phyloP scores from a whole-genome alignment of 1,140 invertebrate species.

The Medauroidea extradentata region DNA sequence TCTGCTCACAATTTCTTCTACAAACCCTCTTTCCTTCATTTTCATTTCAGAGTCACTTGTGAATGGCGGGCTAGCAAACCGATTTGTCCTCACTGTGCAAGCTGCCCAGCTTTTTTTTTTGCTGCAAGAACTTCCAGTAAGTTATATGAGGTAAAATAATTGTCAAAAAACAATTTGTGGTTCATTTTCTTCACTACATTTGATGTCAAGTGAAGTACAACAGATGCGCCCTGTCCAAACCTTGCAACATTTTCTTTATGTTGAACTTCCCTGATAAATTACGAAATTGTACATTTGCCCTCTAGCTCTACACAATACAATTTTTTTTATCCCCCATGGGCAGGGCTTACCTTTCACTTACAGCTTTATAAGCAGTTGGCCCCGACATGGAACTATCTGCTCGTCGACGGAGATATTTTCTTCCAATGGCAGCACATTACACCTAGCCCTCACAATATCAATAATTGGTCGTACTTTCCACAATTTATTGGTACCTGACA shows the following conservation, averaged over 20 bases:
- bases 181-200: conserved; percentile 11
- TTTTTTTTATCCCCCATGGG: conserved; percentile 14
- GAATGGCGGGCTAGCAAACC: conserved; percentile 24
- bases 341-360: conserved; percentile 15
- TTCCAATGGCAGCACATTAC: conserved; percentile 14
- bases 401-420: conserved; percentile 23
- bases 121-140: conserved; percentile 36
- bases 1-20: conserved; percentile 4
- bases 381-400: conserved; percentile 25
- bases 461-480: conserved; percentile 22
- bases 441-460: conserved; percentile 7
- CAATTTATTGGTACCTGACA: conserved; percentile 6
- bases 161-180: conserved; percentile 25
- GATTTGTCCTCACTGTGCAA: conserved; percentile 35
- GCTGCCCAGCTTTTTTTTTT: conserved; percentile 38
- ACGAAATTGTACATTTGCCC: conserved; percentile 2
- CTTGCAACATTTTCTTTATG: background rate
- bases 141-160: conserved; percentile 38
- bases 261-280: conserved; percentile 11
- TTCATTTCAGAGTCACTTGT: conserved; percentile 36
- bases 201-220: conserved; percentile 26
- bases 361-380: conserved; percentile 8
- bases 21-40: conserved; percentile 24
- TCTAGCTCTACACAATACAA: conserved; percentile 13
- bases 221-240: conserved; percentile 23